Percentiles rank a stretch among this genome's conserved stretches.
These are phyloP conservation scores for Drosophila mimica DNA, from an alignment of 2,888 invertebrate genomes.

Conservation along the genomic window DNA sequence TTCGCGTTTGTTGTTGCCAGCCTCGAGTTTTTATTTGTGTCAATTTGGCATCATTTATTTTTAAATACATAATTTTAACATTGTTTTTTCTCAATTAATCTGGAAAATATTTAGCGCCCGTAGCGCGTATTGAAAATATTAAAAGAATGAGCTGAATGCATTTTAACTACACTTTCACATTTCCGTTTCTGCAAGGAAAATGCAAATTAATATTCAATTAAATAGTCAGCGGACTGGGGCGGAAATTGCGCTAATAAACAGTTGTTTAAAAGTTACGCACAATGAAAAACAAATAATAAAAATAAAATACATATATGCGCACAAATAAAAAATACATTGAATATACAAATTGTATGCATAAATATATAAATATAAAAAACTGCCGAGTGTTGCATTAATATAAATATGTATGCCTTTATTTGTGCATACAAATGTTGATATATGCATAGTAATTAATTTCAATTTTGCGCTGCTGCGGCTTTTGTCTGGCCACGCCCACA, in stretches of 20 bases:
- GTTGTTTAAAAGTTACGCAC: constrained; percentile 31
- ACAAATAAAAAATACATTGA: background rate
- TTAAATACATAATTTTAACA: background rate
- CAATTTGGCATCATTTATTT: background rate
- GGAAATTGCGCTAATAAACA: constrained; percentile 43
- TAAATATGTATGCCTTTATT: background rate
- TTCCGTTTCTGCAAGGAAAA: constrained; percentile 11
- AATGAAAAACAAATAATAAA: constrained; percentile 20
- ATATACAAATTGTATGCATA: background rate
- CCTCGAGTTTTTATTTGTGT: constrained; percentile 1
- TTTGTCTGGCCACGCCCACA: constrained; percentile 25
- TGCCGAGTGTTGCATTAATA: background rate
- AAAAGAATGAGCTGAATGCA: constrained; percentile 3
- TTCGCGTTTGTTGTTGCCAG: constrained; percentile 5
- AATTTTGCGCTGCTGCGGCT: constrained; percentile 47
- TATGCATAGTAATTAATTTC: constrained; percentile 62
- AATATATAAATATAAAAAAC: background rate
- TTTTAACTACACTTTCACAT: constrained; percentile 6
- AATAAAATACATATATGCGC: constrained; percentile 4
- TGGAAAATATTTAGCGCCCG: constrained; percentile 4
- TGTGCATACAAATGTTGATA: constrained; percentile 40
- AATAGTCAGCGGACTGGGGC: constrained; percentile 20
- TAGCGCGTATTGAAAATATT: constrained; percentile 2
- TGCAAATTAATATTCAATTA: constrained; percentile 51
- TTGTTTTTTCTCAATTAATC: constrained; percentile 18